Evolutionary conservation across 2,888 invertebrate genomes (phyloP).

Genomic region (Eupithecia subumbrata): DNA sequence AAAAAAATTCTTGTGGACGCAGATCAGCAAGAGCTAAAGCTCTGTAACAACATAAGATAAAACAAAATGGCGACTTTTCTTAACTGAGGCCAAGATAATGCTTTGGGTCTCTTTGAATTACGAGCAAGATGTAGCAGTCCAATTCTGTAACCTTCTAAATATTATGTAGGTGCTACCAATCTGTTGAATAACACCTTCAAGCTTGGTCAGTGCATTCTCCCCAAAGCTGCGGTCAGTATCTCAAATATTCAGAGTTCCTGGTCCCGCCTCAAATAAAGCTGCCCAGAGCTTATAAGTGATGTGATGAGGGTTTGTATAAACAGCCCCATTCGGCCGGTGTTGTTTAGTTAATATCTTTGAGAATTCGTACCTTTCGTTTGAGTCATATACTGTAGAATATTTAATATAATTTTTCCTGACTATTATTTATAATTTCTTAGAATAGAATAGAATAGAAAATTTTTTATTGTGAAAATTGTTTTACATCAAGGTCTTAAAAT

Average conservation of each 20-base stretch:
- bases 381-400: neutral
- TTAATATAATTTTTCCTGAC: neutral
- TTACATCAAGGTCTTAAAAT: no score
- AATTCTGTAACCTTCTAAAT: neutral
- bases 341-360: constrained; percentile 2
- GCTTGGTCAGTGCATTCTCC: neutral
- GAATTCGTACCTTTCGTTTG: neutral
- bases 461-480: no score
- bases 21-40: neutral
- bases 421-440: no score
- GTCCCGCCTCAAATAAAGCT: constrained; percentile 8
- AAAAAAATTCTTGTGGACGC: no score
- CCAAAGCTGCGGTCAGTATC: neutral
- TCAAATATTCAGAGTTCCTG: neutral
- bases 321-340: neutral
- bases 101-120: no score
- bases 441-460: no score
- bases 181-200: neutral
- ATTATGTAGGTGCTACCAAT: neutral
- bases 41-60: neutral
- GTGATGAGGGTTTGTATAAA: constrained; percentile 27
- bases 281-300: constrained; percentile 28
- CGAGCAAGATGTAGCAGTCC: no score
- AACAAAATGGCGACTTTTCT: neutral
- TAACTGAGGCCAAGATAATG: no score